A percentile compares a stretch with the other conserved stretches of the same genome.
Evolutionary conservation across 2,888 invertebrate species (phyloP).

Genomic region (Pilophorus perplexus): DNA sequence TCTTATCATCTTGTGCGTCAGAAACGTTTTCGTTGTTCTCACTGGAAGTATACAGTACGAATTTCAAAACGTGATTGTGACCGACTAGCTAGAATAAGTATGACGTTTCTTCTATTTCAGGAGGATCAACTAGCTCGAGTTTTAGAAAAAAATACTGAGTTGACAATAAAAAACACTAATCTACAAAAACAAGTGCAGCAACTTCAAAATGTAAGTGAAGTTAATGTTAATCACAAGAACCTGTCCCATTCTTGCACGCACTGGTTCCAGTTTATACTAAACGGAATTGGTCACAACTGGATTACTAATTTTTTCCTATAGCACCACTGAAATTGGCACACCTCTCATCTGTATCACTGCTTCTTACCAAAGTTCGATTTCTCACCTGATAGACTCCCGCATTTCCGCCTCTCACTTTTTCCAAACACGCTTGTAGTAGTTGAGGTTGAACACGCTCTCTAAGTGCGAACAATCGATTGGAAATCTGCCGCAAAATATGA

Average conservation of each 20-base stretch:
- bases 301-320: constrained; percentile 12
- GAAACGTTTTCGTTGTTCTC: too few species aligned
- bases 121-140: constrained; percentile 53
- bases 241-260: constrained; percentile 24
- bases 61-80: too few species aligned
- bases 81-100: constrained; percentile 2
- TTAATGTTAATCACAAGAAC: constrained; percentile 21
- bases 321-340: constrained; percentile 14
- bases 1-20: too few species aligned
- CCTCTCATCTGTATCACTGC: constrained; percentile 9
- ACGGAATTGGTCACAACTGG: constrained; percentile 12
- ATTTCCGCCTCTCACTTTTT: too few species aligned
- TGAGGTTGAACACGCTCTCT: too few species aligned
- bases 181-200: constrained; percentile 54
- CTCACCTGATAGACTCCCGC: too few species aligned
- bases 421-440: constrained; percentile 11
- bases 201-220: constrained; percentile 53
- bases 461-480: too few species aligned
- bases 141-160: constrained; percentile 54
- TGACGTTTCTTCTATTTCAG: constrained; percentile 47
- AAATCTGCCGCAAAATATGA: too few species aligned
- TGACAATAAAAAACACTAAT: constrained; percentile 54
- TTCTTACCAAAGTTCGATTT: background rate
- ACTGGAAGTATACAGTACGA: too few species aligned
- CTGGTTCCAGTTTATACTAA: constrained; percentile 18